A percentile compares a stretch with the other conserved stretches of the same genome.
These are phyloP conservation scores for Eupsittula cactorum DNA, from an alignment of 2,113 vertebrate species.

Conservation along the genomic window DNA sequence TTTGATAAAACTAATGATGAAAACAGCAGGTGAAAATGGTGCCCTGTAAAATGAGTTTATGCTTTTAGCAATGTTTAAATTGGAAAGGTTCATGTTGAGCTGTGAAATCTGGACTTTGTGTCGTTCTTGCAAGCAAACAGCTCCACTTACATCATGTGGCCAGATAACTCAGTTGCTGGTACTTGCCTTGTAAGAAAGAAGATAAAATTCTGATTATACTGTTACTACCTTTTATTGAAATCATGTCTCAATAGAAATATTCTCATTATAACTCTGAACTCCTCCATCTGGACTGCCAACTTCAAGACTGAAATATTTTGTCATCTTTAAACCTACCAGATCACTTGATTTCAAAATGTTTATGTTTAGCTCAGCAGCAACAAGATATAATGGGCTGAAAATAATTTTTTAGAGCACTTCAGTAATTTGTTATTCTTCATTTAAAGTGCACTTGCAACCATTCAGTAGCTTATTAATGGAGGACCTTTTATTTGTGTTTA, in stretches of 20 bases:
- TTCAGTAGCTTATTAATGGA: background rate
- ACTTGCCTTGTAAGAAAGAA: background rate
- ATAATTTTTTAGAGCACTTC: background rate
- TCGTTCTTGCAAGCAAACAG: background rate
- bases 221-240: background rate
- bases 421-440: background rate
- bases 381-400: background rate
- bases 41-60: background rate
- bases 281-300: background rate
- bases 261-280: background rate
- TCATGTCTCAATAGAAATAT: background rate
- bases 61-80: background rate
- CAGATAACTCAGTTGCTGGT: background rate
- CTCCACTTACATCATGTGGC: background rate
- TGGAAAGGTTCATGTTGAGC: background rate
- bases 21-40: background rate
- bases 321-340: background rate
- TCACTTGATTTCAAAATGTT: background rate
- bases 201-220: background rate
- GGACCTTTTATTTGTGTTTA: background rate
- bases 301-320: conserved; percentile 2
- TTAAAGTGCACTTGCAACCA: background rate
- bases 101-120: background rate
- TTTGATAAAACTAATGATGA: background rate
- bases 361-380: background rate